A percentile compares a stretch with the other conserved stretches of the same genome.
Conservation (phyloP, 53 echinoderm and acorn worm species). For the Glandiceps talaboti region DNA sequence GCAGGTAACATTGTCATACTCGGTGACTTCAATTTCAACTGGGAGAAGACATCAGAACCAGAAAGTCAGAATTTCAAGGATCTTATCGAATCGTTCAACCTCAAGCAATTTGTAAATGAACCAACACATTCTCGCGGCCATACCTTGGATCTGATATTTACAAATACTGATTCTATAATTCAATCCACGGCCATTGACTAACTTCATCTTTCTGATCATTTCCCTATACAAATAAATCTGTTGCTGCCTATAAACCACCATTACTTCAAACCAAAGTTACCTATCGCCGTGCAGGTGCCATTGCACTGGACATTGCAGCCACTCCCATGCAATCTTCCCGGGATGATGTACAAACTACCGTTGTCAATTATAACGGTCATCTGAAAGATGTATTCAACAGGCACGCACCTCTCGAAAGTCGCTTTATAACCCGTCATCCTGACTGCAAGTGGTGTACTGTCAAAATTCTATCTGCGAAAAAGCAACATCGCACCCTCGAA, state of each 20-base stretch:
- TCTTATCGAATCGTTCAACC: not conserved
- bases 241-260: constrained; percentile 32
- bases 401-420: constrained; percentile 14
- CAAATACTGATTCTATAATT: not conserved
- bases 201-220: constrained; percentile 28
- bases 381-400: constrained; percentile 4
- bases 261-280: constrained; percentile 7
- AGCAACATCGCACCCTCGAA: constrained; percentile 16
- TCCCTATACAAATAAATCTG: constrained; percentile 22
- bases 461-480: constrained; percentile 14
- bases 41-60: not conserved
- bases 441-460: constrained; percentile 19
- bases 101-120: not conserved
- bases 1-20: not conserved
- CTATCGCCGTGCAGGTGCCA: constrained; percentile 18
- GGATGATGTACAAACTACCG: not conserved
- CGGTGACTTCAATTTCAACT: not conserved
- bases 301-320: constrained; percentile 10
- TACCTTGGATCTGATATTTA: not conserved
- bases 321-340: constrained; percentile 5
- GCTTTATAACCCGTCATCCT: constrained; percentile 4
- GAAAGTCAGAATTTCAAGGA: not conserved
- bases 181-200: not conserved
- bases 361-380: constrained; percentile 8
- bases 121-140: not conserved